phyloP scores from a whole-genome alignment of 2,113 vertebrate species.

The Orthonyx spaldingii region DNA sequence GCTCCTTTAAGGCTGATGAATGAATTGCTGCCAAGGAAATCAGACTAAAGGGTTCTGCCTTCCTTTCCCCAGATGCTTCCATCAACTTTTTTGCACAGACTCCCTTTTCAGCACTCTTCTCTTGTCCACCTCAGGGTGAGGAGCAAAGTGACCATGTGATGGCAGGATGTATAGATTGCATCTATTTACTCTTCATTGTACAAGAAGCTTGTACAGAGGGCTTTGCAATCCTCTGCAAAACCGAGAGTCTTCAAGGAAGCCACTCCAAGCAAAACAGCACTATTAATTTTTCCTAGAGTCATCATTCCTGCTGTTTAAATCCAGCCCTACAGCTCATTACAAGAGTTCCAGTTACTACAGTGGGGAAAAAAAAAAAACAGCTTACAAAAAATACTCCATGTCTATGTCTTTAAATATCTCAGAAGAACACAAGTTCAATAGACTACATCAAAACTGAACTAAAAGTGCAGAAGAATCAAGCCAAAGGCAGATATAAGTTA shows the following conservation, averaged over 20 bases:
- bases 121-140: not conserved
- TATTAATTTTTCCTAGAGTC: not conserved
- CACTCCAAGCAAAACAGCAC: not conserved
- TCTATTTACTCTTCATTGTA: not conserved
- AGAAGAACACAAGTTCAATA: not conserved
- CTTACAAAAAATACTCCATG: not conserved
- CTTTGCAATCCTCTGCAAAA: not conserved
- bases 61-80: not conserved
- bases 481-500: not conserved
- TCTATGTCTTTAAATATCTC: not conserved
- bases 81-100: not conserved
- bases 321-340: not conserved
- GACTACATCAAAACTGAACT: not conserved
- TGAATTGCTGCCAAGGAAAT: not conserved
- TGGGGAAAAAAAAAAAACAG: accelerated
- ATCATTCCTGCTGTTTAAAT: not conserved
- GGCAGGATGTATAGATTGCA: not conserved
- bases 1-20: not conserved
- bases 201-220: not conserved
- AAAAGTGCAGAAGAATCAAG: not conserved
- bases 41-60: not conserved
- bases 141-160: not conserved
- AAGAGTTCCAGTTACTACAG: not conserved
- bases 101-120: not conserved
- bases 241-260: not conserved